Base-by-base conservation (phyloP, 2,888 invertebrate species). In the Tachina lurida region DNA sequence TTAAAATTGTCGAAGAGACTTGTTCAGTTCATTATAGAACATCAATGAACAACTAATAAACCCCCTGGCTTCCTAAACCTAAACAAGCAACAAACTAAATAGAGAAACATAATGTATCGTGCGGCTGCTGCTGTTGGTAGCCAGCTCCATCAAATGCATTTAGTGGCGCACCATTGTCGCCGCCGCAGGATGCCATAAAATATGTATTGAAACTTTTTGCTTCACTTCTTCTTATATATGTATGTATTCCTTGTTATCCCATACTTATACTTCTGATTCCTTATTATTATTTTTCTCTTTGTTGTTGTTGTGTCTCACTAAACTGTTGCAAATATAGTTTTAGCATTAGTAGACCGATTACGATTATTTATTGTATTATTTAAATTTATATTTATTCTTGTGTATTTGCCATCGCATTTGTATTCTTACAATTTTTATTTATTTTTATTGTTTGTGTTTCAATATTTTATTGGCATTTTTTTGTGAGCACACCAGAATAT, bases 171-270 rank as follows among this genome's bases (percentile, higher is more conserved):
- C 86, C 79, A 83, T 83, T 86, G 86, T 86, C 86, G 86, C 79
- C 86, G 79, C 86, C 76, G 83, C 86, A 86, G 86, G 86, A 83
- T 86, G 79, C 86, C 86, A 83, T 86, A 86, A 86, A 83, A 79
- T 83, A 31, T 31, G 31, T 31, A 83, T 86, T 83, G 67, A 79
- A 75, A 60, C 71, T 84, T 75, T 49, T 70, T 60, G 15, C n/a
- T 70, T 63, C 2, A 15, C 2, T 60, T 22, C 56, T 62, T 63
- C 31, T 63, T 70, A 9, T n/a, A 7, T 31, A 31, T 3, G 3
- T 19, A 39, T n/a, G n/a, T 54, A 41, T 31, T 73, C n/a, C 63
- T 56, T 41, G 31, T 39, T 54, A 54, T 47, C 31, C 43, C 19
- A 12, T 45, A 41, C 41, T 68, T 68, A 65, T 43, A 19, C 22